Evolutionary conservation across 2,797 vertebrate species (phyloP).

Genomic region (Hippopotamyrus pictus): DNA sequence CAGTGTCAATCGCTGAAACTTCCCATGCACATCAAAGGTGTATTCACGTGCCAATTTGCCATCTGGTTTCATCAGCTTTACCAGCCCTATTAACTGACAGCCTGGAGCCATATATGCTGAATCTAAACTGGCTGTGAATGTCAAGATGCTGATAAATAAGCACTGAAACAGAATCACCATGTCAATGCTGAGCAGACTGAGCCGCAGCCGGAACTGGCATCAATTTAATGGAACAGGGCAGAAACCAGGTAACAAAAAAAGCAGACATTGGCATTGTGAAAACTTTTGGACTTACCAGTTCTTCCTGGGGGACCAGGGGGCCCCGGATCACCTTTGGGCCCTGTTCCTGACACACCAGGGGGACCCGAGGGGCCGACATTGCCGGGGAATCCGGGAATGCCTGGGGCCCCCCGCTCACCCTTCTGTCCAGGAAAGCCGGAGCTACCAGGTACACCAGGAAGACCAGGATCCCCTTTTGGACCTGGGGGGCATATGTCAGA

Average conservation of each 20-base stretch:
- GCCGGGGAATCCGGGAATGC: conserved; percentile 70
- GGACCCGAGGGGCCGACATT: conserved; percentile 69
- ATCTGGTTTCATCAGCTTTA: conserved; percentile 59
- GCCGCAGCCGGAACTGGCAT: neutral
- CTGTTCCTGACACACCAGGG: conserved; percentile 66
- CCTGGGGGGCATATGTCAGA: conserved; percentile 52
- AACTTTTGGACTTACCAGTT: conserved; percentile 66
- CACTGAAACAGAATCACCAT: neutral
- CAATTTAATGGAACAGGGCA: neutral
- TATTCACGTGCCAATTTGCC: conserved; percentile 51
- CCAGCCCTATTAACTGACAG: neutral
- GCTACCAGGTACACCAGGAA: conserved; percentile 68
- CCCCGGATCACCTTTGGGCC: conserved; percentile 80
- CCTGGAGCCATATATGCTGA: neutral
- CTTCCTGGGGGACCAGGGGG: conserved; percentile 78
- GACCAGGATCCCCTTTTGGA: conserved; percentile 81
- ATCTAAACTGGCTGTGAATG: neutral
- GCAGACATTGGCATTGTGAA: neutral
- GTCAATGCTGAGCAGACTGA: neutral
- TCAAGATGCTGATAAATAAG: neutral
- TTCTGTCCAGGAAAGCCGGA: conserved; percentile 80
- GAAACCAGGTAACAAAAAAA: conserved; percentile 67
- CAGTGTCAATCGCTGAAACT: conserved; percentile 28
- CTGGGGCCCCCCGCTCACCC: conserved; percentile 78
- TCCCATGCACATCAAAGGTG: conserved; percentile 60